phyloP scores from a whole-genome alignment of 2,797 vertebrate species.

The Austrolebias charrua region DNA sequence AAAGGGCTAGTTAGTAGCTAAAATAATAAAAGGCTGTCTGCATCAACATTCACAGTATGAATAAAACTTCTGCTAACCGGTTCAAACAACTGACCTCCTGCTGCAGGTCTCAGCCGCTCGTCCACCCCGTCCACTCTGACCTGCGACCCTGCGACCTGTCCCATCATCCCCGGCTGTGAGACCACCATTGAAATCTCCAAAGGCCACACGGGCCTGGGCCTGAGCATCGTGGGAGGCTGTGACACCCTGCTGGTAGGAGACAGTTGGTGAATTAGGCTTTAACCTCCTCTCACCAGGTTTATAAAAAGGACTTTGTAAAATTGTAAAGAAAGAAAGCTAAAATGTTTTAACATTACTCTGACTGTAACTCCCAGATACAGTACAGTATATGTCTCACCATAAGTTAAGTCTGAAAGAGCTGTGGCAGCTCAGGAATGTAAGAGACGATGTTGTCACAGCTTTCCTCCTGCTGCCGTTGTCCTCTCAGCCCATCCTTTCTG shows the following conservation, averaged over 20 bases:
- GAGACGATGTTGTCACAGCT: conserved; percentile 66
- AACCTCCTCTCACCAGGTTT: conserved; percentile 1
- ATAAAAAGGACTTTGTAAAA: background rate
- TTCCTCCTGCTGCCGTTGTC: conserved; percentile 36
- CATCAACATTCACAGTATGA: too few relatives aligned
- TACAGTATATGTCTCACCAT: conserved; percentile 57
- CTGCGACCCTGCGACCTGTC: conserved; percentile 91
- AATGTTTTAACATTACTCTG: background rate
- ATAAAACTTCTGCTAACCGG: too few relatives aligned
- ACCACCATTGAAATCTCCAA: conserved; percentile 98
- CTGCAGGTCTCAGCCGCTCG: conserved; percentile 86
- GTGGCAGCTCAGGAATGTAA: conserved; percentile 62
- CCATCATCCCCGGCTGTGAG: conserved; percentile 97
- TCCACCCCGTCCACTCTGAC: conserved; percentile 87
- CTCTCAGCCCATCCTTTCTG: conserved; percentile 61
- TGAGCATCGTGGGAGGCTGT: conserved; percentile 96
- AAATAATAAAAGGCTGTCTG: too few relatives aligned
- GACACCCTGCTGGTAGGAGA: conserved; percentile 92
- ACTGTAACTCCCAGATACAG: conserved; percentile 5
- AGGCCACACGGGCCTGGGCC: conserved; percentile 92
- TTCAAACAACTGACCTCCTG: background rate
- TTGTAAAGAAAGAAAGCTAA: conserved; percentile 5
- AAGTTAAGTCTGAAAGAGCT: conserved; percentile 48
- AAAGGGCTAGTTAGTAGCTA: too few relatives aligned
- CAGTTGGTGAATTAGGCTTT: background rate